These are phyloP conservation scores for Noctua janthe DNA, from an alignment of 2,888 invertebrate species.

Conservation along the genomic window DNA sequence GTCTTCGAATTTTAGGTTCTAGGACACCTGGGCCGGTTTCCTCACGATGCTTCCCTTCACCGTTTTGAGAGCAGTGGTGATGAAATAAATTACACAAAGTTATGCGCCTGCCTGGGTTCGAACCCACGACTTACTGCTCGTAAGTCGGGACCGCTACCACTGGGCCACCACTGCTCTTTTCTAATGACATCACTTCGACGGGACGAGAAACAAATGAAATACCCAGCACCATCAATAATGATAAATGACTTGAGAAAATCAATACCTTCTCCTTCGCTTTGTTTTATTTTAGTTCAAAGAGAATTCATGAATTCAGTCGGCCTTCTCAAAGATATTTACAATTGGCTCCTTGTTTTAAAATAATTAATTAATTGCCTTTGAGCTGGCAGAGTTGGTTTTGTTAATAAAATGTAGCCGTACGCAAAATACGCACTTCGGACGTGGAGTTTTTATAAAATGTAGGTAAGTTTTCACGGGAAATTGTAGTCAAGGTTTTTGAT, in stretches of 20 bases:
- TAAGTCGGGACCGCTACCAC: too few species aligned
- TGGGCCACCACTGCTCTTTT: too few species aligned
- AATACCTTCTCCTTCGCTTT: slow-evolving; percentile 40
- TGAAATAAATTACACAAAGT: too few species aligned
- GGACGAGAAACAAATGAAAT: slow-evolving; percentile 45
- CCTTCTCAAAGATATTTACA: slow-evolving; percentile 46
- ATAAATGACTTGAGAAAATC: slow-evolving; percentile 62
- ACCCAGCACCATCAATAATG: slow-evolving; percentile 48
- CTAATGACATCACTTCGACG: background rate
- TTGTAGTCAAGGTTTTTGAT: background rate
- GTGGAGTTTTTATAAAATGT: background rate
- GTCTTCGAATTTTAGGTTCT: too few species aligned
- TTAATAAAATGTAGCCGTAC: slow-evolving; percentile 28
- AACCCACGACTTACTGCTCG: too few species aligned
- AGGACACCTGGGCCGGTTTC: too few species aligned
- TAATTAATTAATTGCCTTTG: slow-evolving; percentile 46
- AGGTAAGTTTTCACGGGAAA: slow-evolving; percentile 13
- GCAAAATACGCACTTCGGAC: background rate
- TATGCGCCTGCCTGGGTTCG: too few species aligned
- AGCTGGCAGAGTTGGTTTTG: slow-evolving; percentile 22
- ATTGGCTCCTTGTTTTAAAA: slow-evolving; percentile 42
- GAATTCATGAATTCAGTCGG: slow-evolving; percentile 28
- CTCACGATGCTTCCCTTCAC: too few species aligned
- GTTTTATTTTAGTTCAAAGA: slow-evolving; percentile 35
- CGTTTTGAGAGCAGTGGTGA: too few species aligned